phyloP scores from a whole-genome alignment of 2,797 vertebrate genomes.

The Rhinogobio ventralis region DNA sequence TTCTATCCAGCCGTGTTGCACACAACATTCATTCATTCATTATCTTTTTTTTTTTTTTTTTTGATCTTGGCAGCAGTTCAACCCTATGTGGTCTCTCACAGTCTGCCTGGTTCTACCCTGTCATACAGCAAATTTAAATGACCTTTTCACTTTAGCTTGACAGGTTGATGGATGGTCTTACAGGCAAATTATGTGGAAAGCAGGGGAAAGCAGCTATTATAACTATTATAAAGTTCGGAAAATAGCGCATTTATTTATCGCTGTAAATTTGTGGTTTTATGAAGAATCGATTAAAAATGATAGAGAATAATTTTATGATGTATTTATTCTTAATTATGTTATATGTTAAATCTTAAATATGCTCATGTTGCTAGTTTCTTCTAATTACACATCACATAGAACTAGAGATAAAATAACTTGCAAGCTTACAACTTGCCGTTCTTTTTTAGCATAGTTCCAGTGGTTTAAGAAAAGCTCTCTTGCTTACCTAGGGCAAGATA shows the following conservation, averaged over 20 bases:
- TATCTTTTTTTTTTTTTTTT: neutral
- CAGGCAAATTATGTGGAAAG: slow-evolving; percentile 15
- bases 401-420: neutral
- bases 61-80: slow-evolving; percentile 23
- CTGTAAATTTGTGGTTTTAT: no score
- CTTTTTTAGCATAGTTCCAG: neutral
- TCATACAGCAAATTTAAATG: slow-evolving; percentile 19
- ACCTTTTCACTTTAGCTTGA: slow-evolving; percentile 27
- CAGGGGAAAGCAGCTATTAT: neutral
- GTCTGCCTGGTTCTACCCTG: slow-evolving; percentile 26
- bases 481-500: neutral
- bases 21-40: slow-evolving; percentile 32
- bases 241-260: neutral
- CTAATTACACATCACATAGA: neutral
- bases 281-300: neutral
- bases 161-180: slow-evolving; percentile 24
- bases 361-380: neutral
- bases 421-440: neutral
- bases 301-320: neutral
- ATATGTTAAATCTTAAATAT: neutral
- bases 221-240: neutral
- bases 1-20: neutral
- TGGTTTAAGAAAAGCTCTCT: neutral
- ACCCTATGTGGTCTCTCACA: slow-evolving; percentile 23
- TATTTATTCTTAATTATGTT: neutral